Percentiles rank a stretch among this genome's conserved stretches.
Evolutionary conservation across 2,797 vertebrate genomes (phyloP).

Genomic region (Poeciliopsis gracilis): DNA sequence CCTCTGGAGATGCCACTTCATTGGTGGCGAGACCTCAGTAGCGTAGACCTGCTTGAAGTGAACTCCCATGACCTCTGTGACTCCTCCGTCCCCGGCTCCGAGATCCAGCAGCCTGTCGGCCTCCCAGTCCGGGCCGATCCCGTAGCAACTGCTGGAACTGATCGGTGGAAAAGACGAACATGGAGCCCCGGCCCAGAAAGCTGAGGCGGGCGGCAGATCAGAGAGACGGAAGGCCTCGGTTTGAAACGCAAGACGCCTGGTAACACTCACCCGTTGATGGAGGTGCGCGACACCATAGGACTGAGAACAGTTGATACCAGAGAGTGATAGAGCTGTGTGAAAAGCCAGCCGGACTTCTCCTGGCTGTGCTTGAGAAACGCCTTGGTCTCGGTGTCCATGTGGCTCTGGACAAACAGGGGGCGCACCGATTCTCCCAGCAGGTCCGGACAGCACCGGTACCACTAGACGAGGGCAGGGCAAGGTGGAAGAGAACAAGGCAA

Average conservation of each 20-base stretch:
- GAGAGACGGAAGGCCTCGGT: neutral
- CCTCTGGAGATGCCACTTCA: slow-evolving; percentile 98
- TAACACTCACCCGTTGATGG: slow-evolving; percentile 93
- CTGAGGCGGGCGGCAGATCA: slow-evolving; percentile 65
- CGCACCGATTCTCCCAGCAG: slow-evolving; percentile 86
- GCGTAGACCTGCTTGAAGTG: slow-evolving; percentile 93
- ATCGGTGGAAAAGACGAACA: slow-evolving; percentile 96
- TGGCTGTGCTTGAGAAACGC: slow-evolving; percentile 90
- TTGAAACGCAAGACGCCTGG: neutral
- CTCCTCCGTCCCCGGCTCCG: slow-evolving; percentile 94
- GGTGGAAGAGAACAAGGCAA: neutral
- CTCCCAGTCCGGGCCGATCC: slow-evolving; percentile 89
- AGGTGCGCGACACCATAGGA: slow-evolving; percentile 94
- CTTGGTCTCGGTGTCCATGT: slow-evolving; percentile 89
- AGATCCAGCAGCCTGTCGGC: slow-evolving; percentile 91
- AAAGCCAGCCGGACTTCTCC: slow-evolving; percentile 96
- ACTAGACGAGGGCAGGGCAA: slow-evolving; percentile 74
- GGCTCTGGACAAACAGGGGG: slow-evolving; percentile 90
- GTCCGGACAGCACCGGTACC: slow-evolving; percentile 91
- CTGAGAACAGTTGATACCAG: slow-evolving; percentile 92
- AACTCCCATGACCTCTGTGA: slow-evolving; percentile 93
- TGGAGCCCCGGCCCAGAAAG: slow-evolving; percentile 95
- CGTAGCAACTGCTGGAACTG: slow-evolving; percentile 91
- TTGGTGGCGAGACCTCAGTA: slow-evolving; percentile 93
- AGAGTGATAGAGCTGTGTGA: slow-evolving; percentile 97